Evolutionary conservation across 2,888 invertebrate genomes (phyloP).

Genomic region (Pteria penguin): DNA sequence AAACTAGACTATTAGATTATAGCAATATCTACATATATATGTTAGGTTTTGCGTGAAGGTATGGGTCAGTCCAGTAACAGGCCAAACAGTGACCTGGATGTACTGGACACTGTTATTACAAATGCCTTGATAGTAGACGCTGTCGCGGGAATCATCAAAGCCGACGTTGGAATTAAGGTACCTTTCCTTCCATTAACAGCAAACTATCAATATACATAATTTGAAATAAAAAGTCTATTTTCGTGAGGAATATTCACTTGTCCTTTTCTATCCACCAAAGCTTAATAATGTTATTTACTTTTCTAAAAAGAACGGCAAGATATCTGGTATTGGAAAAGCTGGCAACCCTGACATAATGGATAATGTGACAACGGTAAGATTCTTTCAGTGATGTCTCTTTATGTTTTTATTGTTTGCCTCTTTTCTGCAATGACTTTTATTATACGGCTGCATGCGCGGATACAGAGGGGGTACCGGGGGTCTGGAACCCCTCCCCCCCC

Average conservation of each 20-base stretch:
- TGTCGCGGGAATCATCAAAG: constrained; percentile 75
- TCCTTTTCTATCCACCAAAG: too few relatives aligned
- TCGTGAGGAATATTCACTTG: too few relatives aligned
- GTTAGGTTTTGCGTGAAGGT: constrained; percentile 77
- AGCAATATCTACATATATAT: too few relatives aligned
- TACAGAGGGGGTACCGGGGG: too few relatives aligned
- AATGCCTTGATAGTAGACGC: constrained; percentile 78
- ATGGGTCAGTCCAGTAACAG: constrained; percentile 76
- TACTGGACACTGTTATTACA: constrained; percentile 77
- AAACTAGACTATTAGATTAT: too few relatives aligned
- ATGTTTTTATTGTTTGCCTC: neutral
- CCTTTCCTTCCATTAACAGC: neutral
- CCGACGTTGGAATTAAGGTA: constrained; percentile 79
- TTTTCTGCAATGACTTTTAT: too few relatives aligned
- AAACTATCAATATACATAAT: too few relatives aligned
- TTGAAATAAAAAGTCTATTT: too few relatives aligned
- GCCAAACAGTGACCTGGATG: constrained; percentile 58
- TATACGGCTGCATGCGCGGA: too few relatives aligned
- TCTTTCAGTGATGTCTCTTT: neutral
- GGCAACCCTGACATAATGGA: constrained; percentile 79
- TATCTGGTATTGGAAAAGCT: constrained; percentile 77
- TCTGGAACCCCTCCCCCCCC: too few relatives aligned
- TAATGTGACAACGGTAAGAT: constrained; percentile 66
- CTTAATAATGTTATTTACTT: neutral
- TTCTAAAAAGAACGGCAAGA: constrained; percentile 63